phyloP scores from a whole-genome alignment of 2,797 vertebrate genomes.

The Sciurus vulgaris region DNA sequence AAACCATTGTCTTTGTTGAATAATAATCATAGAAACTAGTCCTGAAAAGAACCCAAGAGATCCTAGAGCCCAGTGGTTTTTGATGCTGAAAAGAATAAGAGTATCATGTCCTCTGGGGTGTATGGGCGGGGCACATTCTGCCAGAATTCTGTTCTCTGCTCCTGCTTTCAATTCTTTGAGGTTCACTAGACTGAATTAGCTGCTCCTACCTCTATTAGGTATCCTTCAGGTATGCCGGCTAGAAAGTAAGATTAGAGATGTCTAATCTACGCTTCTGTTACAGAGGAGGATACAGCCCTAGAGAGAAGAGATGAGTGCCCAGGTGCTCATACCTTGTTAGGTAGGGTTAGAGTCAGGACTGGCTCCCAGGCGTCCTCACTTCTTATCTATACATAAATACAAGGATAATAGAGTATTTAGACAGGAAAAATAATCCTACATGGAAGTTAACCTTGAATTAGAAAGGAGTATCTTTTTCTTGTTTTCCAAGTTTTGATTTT shows the following conservation, averaged over 20 bases:
- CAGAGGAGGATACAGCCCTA: not conserved
- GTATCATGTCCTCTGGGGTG: not conserved
- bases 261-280: not conserved
- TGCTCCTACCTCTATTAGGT: not conserved
- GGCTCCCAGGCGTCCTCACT: not conserved
- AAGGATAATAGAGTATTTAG: not conserved
- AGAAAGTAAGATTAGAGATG: not conserved
- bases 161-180: not conserved
- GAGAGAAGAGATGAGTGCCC: not conserved
- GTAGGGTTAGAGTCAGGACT: not conserved
- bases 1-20: conserved; percentile 37
- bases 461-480: not conserved
- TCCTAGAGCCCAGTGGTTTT: not conserved
- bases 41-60: not conserved
- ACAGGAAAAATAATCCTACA: not conserved
- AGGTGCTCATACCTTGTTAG: not conserved
- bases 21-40: conserved; percentile 34
- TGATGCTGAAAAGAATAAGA: not conserved
- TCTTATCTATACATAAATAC: not conserved
- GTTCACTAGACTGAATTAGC: not conserved
- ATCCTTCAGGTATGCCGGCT: not conserved
- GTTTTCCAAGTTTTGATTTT: conserved; percentile 51
- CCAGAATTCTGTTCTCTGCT: not conserved
- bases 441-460: not conserved
- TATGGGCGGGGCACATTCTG: not conserved